phyloP scores from a whole-genome alignment of 2,113 vertebrate species.

The Phrynosoma blainvillii region DNA sequence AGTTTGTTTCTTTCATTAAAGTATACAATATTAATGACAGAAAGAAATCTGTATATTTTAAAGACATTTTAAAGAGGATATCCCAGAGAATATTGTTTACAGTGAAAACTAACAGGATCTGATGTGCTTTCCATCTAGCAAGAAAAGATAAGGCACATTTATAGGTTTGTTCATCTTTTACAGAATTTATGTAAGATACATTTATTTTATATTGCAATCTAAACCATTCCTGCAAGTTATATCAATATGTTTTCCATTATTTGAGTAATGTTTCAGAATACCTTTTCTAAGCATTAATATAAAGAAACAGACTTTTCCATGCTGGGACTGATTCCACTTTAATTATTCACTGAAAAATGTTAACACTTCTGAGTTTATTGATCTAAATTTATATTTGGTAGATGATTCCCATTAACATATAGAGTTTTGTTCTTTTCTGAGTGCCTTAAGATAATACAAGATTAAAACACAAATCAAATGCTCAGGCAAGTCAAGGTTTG shows the following conservation, averaged over 20 bases:
- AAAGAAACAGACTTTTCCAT: neutral
- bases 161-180: neutral
- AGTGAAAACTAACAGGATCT: conserved; percentile 36
- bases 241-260: conserved; percentile 28
- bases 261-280: conserved; percentile 18
- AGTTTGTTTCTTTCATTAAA: conserved; percentile 48
- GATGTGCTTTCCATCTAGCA: conserved; percentile 42
- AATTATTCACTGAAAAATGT: neutral
- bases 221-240: conserved; percentile 46
- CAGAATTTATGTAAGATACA: conserved; percentile 50
- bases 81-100: conserved; percentile 53
- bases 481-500: neutral
- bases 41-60: conserved; percentile 10
- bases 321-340: neutral
- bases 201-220: conserved; percentile 26
- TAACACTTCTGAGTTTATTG: neutral
- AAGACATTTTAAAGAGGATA: conserved; percentile 2
- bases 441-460: neutral
- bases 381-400: conserved; percentile 20
- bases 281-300: conserved; percentile 37
- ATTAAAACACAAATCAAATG: conserved; percentile 3
- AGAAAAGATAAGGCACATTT: conserved; percentile 63
- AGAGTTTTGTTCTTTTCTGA: neutral
- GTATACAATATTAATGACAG: conserved; percentile 23
- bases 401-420: neutral